Conservation (phyloP, 2,797 vertebrate genomes). For the Urocyon cinereoargenteus region DNA sequence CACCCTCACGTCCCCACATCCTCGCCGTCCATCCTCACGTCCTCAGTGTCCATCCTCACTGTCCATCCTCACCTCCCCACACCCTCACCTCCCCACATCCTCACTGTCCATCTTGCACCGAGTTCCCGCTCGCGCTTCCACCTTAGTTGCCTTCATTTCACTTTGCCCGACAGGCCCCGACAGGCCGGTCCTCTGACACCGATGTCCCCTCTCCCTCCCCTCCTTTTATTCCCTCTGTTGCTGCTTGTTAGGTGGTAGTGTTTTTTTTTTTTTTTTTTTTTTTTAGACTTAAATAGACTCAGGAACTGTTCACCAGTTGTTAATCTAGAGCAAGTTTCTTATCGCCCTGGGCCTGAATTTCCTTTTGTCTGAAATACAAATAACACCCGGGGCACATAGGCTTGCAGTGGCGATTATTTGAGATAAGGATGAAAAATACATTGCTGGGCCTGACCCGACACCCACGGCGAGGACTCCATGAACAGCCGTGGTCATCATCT, state of each 20-base stretch:
- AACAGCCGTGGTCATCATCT: not conserved
- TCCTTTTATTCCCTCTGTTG: fast-evolving
- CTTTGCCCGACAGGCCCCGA: too few relatives aligned
- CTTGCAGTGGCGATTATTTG: not conserved
- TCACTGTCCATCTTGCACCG: too few relatives aligned
- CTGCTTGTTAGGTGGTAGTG: too few relatives aligned
- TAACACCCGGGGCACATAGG: not conserved
- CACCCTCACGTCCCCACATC: too few relatives aligned
- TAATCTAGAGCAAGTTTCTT: not conserved
- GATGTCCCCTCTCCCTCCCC: fast-evolving
- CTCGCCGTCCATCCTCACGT: too few relatives aligned
- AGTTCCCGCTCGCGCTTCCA: too few relatives aligned
- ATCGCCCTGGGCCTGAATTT: not conserved
- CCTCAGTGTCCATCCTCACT: too few relatives aligned
- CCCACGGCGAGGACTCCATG: not conserved
- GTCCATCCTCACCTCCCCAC: too few relatives aligned
- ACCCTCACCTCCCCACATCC: too few relatives aligned
- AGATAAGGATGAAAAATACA: not conserved
- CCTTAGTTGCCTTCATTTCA: too few relatives aligned
- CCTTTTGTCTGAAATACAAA: not conserved
- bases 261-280: not conserved
- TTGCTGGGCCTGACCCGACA: not conserved
- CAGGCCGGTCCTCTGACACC: too few relatives aligned
- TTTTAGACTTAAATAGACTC: not conserved
- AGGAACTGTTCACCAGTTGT: not conserved